Evolutionary conservation across 2,888 invertebrate species (phyloP).

Genomic region (Athrips mouffetella): DNA sequence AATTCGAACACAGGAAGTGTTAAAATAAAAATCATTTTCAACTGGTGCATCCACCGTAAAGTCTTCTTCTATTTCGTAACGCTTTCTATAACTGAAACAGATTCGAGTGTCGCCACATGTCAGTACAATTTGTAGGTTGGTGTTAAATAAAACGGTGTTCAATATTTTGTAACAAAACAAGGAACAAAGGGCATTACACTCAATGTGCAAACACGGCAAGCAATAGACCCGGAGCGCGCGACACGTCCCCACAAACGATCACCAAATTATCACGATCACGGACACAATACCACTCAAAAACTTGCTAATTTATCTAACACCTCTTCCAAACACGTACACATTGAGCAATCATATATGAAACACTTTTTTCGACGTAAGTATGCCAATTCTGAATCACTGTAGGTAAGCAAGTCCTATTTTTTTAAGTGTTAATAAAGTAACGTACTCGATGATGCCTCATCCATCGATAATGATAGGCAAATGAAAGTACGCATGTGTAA

Average conservation of each 20-base stretch:
- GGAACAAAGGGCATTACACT: slow-evolving; percentile 76
- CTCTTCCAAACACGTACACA: slow-evolving; percentile 32
- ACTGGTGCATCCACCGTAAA: too few relatives aligned
- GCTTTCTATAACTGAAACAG: slow-evolving; percentile 42
- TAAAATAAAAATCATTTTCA: too few relatives aligned
- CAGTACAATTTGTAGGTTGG: slow-evolving; percentile 71
- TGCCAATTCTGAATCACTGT: slow-evolving; percentile 30
- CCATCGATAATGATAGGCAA: slow-evolving; percentile 41
- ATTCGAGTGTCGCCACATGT: slow-evolving; percentile 58
- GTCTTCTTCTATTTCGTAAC: slow-evolving; percentile 51
- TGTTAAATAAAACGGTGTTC: slow-evolving; percentile 78
- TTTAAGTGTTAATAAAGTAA: slow-evolving; percentile 28
- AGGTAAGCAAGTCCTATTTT: slow-evolving; percentile 20
- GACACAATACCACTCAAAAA: slow-evolving; percentile 37
- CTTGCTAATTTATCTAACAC: slow-evolving; percentile 35
- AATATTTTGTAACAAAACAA: slow-evolving; percentile 78
- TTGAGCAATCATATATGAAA: slow-evolving; percentile 29
- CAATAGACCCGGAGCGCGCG: slow-evolving; percentile 31
- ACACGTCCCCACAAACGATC: slow-evolving; percentile 35
- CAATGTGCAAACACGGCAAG: slow-evolving; percentile 52
- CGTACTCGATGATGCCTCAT: slow-evolving; percentile 29
- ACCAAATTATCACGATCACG: slow-evolving; percentile 63
- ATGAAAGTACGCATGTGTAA: slow-evolving; percentile 40
- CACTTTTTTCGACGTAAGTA: slow-evolving; percentile 16
- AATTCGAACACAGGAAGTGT: too few relatives aligned